Evolutionary conservation across 2,797 vertebrate genomes (phyloP), one percentile per base, ranked within the genome.

Genomic region (Catamblyrhynchus diadema): DNA sequence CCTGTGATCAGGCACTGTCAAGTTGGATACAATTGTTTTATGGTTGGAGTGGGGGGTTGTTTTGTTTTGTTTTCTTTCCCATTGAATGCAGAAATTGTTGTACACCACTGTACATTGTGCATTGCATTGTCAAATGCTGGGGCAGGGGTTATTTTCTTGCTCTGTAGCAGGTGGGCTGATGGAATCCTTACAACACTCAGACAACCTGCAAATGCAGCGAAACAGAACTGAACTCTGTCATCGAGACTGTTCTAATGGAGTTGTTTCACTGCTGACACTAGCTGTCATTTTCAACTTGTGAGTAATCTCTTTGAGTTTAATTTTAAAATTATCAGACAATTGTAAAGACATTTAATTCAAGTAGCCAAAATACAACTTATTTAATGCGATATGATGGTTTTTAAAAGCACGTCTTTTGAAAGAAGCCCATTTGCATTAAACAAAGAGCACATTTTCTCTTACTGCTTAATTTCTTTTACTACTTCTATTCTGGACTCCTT

Each of bases 401-500:
- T 86, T 81, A 54, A 74, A 89, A 88, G 25, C 48, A 57, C 1
- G 5, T 86, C 20, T 88, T 85, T 88, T 25, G 54, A 88, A 81
- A 66, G 30, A 39, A 90, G 23, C 0, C 15, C 6, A 75, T 88
- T 86, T 88, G 54, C 54, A 84, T 90, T 81, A 74, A 77, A 89
- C 53, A 69, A 81, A 69, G n/a, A 50, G 32, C 45, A 51, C 20
- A 35, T 78, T 79, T 81, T 95, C 33, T 86, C 39, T 79, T 80
- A 32, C 33, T 59, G 35, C 70, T 45, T 86, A 44, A 82, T 81
- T 85, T 93, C 44, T 88, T 48, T 74, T 75, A 35, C 42, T 37
- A 27, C n/a, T 86, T 88, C 91, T 90, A 37, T 87, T 89, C 81
- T 86, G 53, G 60, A 64, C 47, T 62, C 74, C 67, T 96, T 79